Evolutionary conservation across 2,797 vertebrate species (phyloP), one percentile per base, ranked within the genome.

Genomic region (Gymnothorax reevesii): DNA sequence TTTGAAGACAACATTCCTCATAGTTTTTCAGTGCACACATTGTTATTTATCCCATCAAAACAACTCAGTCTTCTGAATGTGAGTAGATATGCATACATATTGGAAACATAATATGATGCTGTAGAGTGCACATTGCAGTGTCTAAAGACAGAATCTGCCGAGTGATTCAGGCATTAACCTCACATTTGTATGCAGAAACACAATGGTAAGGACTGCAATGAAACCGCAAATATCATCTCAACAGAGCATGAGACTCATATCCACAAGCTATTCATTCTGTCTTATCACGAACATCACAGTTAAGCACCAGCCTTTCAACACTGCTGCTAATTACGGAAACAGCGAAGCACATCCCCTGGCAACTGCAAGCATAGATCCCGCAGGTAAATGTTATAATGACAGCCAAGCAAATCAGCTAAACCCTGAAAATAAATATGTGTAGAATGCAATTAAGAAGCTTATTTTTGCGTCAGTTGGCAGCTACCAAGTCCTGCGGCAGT

Each of bases 311-410:
- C 17, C 7, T 54, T n/a, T 80, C 77, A 49, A 55, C 52, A 13
- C 52, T 80, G 77, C 17, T 22, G 77, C 77, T 80, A 80, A 80
- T 80, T 80, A 80, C n/a, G 77, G 77, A 80, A 80, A 55, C 77
- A 22, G 77, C 49, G 55, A 55, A 54, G n/a, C 77, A 54, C 49
- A 10, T 55, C 22, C 49, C 42, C 42, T 54, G 52, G 54, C 75
- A 77, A 77, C 73, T 7, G 22, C 12, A 33, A 52, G 42, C 12
- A 25, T 7, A 79, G 75, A 79, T 79, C 49, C 77, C 77, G 10
- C 77, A 54, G 77, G 77, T 20, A 80, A 80, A 80, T 55, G 52
- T 20, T 77, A 80, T 80, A 80, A 80, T 80, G 77, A 80, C 77
- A 80, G 25, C 77, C 52, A n/a, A 77, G 71, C 71, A 25, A 52